Evolutionary conservation across 1,140 invertebrate species (phyloP).

Genomic region (Drosophila grimshawi): DNA sequence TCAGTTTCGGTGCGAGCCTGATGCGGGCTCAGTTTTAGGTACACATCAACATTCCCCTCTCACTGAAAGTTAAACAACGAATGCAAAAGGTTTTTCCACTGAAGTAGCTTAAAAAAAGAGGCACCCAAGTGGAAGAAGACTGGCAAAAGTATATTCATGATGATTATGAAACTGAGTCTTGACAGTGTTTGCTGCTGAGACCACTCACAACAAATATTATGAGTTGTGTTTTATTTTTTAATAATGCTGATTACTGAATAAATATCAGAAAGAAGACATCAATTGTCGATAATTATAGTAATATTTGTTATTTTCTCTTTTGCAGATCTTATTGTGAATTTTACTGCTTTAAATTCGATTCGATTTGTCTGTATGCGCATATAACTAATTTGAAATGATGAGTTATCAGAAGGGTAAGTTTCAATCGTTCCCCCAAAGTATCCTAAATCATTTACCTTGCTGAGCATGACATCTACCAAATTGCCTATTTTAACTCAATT

Average conservation of each 20-base stretch:
- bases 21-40: conserved; percentile 75
- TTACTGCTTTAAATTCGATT: conserved; percentile 2
- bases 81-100: conserved; percentile 62
- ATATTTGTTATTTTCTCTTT: conserved; percentile 17
- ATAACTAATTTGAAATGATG: conserved; percentile 66
- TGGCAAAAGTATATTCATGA: neutral
- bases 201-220: conserved; percentile 4
- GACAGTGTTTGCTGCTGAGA: conserved; percentile 14
- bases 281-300: too few relatives aligned
- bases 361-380: conserved; percentile 49
- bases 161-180: conserved; percentile 10
- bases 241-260: conserved; percentile 27
- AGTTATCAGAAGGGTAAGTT: conserved; percentile 83
- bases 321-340: conserved; percentile 35
- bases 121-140: conserved; percentile 38
- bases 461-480: conserved; percentile 55
- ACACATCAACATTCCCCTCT: conserved; percentile 54
- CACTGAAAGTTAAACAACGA: conserved; percentile 66
- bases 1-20: conserved; percentile 9
- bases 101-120: conserved; percentile 39
- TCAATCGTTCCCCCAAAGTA: conserved; percentile 10
- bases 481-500: conserved; percentile 18
- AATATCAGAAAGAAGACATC: neutral
- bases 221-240: conserved; percentile 19
- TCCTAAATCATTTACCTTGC: conserved; percentile 28